Base-by-base conservation (phyloP, 1,140 invertebrate genomes). In the Acyrthosiphon pisum region DNA sequence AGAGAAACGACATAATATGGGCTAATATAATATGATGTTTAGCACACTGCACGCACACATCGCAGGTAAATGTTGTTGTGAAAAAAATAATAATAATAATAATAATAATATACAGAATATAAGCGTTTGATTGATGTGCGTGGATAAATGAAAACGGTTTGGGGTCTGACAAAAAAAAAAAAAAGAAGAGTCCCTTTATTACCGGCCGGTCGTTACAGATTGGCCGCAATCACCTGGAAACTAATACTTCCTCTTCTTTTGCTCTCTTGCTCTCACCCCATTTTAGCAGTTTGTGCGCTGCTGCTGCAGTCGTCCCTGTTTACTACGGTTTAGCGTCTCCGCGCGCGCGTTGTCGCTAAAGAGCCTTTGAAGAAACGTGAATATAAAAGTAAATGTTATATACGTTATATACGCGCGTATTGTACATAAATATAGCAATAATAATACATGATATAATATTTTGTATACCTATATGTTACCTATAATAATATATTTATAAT, bases 111-210 rank as follows among this genome's bases (percentile, higher is more conserved):
- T 53, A 92, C 23, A 86, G 81, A 93, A 93, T 93, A 93, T 93
- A 93, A 93, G 91, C 91, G 91, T 93, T 93, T 93, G 91, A 93
- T 93, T 93, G 91, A 93, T 93, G 91, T 93, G 91, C 91, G 91
- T 41, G 91, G 86, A 93, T 93, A 93, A 84, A 93, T 86, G 37
- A 84, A 92, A 93, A 93, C 91, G 91, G 91, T 93, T 92, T 92
- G 91, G 91, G 91, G 91, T 92, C 91, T 81, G 91, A 92, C 68
- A 50, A 41, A 83, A 41, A 41, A 81, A 84, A 92, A 92, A 84
- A 53, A 93, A 81, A 84, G n/a, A 41, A 84, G 81, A 37, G 81
- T 56, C 81, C 91, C 91, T 93, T 86, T 93, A 93, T 93, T 93
- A 93, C 91, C 81, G 91, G 22, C 48, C 91, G 91, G 91, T 93